A percentile compares a stretch with the other conserved stretches of the same genome.
Conservation (phyloP, 2,888 invertebrate genomes). For the Ornithoptera alexandrae region DNA sequence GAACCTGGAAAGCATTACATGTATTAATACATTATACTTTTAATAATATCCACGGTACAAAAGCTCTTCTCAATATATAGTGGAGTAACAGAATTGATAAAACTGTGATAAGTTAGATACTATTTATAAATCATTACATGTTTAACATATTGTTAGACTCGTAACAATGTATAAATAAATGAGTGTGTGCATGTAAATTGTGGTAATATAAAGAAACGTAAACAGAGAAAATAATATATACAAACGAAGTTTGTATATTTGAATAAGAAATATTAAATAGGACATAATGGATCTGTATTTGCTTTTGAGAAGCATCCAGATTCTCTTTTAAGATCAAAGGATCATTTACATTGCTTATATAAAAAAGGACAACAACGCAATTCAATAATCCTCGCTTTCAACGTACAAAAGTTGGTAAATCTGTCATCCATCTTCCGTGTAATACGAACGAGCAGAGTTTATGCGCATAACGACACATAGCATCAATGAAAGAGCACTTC, state of each 20-base stretch:
- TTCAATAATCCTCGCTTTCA: not conserved
- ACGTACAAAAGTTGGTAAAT: constrained; percentile 2
- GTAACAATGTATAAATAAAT: not conserved
- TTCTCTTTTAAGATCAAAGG: not conserved
- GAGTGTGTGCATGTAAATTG: too few species aligned
- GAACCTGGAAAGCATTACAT: too few species aligned
- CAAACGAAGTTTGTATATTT: too few species aligned
- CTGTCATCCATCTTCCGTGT: constrained; percentile 8
- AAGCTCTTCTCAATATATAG: not conserved
- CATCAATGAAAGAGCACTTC: constrained; percentile 18
- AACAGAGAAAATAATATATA: too few species aligned
- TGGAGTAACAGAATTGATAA: not conserved
- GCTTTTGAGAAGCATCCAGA: not conserved
- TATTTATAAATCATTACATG: not conserved
- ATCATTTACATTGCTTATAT: not conserved
- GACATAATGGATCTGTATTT: not conserved
- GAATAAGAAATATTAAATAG: too few species aligned
- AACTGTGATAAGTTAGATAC: not conserved
- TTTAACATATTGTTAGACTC: not conserved
- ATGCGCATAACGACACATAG: constrained; percentile 1
- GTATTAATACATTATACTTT: not conserved
- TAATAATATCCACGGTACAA: not conserved
- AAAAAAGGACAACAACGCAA: not conserved
- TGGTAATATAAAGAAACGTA: too few species aligned
- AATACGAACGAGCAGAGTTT: not conserved